Evolutionary conservation across 2,888 invertebrate genomes (phyloP).

Genomic region (Mesochorus sp.): DNA sequence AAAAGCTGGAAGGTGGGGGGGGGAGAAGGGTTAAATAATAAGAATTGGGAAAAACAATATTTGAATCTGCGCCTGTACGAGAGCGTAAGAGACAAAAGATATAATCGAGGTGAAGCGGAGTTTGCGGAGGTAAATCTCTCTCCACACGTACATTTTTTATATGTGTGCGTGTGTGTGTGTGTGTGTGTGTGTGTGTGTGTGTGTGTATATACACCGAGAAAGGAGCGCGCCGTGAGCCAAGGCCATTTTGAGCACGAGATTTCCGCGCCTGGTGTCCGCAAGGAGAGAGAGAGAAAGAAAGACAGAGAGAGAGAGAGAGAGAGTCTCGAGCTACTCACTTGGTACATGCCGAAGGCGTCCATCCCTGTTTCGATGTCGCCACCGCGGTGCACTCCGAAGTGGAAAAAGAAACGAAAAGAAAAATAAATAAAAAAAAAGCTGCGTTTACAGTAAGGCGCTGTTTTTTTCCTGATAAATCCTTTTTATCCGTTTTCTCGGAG

Average conservation of each 20-base stretch:
- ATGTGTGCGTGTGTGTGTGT: background rate
- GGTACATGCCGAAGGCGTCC: constrained; percentile 81
- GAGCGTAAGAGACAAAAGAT: background rate
- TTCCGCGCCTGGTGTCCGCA: constrained; percentile 57
- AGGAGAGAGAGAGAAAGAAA: constrained; percentile 19
- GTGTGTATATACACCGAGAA: constrained; percentile 60
- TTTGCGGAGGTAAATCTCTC: constrained; percentile 32
- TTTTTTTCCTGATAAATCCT: constrained; percentile 14
- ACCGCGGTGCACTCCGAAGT: constrained; percentile 55
- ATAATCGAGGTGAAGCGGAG: constrained; percentile 50
- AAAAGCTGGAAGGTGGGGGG: too few species aligned
- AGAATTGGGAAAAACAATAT: background rate
- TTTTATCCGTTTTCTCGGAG: background rate
- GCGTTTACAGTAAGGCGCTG: constrained; percentile 17
- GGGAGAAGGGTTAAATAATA: too few species aligned
- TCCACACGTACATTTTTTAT: background rate
- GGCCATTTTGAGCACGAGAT: constrained; percentile 75
- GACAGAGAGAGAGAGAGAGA: constrained; percentile 35
- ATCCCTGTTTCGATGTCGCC: constrained; percentile 67
- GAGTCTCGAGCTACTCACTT: constrained; percentile 76
- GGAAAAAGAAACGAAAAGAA: constrained; percentile 4
- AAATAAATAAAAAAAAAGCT: constrained; percentile 10
- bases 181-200: constrained; percentile 6
- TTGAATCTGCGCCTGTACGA: constrained; percentile 10
- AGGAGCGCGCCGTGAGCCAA: constrained; percentile 69